Percentiles rank a stretch among this genome's conserved stretches.
Conservation (phyloP, 2,888 invertebrate genomes). For the Muscina levida region DNA sequence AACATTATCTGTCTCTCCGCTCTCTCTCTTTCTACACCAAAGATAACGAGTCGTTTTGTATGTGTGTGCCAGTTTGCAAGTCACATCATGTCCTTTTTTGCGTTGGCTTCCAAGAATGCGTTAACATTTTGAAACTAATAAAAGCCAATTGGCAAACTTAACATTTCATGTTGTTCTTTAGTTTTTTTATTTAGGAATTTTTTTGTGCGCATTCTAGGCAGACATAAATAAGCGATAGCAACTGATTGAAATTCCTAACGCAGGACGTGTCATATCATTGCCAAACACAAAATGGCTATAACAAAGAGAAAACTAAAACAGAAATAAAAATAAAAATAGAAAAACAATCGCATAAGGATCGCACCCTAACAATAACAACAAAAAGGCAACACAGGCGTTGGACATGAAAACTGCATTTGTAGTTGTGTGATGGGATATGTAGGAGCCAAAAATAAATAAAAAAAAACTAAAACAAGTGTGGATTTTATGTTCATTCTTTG, state of each 20-base stretch:
- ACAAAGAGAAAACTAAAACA: no score
- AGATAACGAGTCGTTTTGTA: not conserved
- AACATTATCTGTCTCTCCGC: no score
- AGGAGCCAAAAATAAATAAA: not conserved
- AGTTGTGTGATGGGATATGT: not conserved
- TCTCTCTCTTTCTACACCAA: no score
- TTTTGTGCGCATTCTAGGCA: constrained; percentile 24
- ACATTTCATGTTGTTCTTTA: constrained; percentile 22
- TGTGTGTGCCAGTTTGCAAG: not conserved
- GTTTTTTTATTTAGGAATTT: not conserved
- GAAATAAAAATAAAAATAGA: not conserved
- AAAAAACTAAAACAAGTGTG: no score
- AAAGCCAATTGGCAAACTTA: constrained; percentile 44
- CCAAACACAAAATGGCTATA: constrained; percentile 9
- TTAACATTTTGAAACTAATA: constrained; percentile 36
- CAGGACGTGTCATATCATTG: constrained; percentile 57
- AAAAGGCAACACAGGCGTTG: not conserved
- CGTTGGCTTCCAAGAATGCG: constrained; percentile 10
- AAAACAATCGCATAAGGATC: no score
- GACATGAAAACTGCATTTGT: constrained; percentile 1
- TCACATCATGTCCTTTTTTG: constrained; percentile 16
- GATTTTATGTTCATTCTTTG: not conserved
- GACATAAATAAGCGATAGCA: constrained; percentile 33
- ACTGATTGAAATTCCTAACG: constrained; percentile 55
- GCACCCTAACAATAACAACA: not conserved